Percentiles rank a stretch among this genome's conserved stretches.
Evolutionary conservation across 2,113 vertebrate species (phyloP).

Genomic region (Hucho hucho): DNA sequence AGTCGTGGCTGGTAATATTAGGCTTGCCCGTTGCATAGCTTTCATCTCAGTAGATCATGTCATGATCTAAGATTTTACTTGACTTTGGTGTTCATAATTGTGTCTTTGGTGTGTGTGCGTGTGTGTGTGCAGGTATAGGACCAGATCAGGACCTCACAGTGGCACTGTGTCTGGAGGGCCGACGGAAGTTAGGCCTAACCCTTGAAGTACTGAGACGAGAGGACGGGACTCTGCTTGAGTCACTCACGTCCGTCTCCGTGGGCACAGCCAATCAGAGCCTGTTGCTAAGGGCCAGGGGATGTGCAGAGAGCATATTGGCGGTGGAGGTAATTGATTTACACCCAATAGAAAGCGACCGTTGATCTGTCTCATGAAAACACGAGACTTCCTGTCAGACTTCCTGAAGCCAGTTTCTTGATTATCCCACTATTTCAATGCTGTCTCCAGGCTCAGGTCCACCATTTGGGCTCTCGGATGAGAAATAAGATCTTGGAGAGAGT

Average conservation of each 20-base stretch:
- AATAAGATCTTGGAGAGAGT: constrained; percentile 68
- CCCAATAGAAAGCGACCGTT: not conserved
- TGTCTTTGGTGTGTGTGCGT: constrained; percentile 9
- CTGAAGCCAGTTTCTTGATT: not conserved
- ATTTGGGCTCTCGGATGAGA: constrained; percentile 65
- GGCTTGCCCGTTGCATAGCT: not conserved
- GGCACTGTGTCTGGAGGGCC: constrained; percentile 61
- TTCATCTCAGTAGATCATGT: not conserved
- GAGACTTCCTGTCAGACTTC: no score
- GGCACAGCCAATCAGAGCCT: constrained; percentile 70
- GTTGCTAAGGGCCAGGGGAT: constrained; percentile 65
- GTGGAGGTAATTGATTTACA: constrained; percentile 55
- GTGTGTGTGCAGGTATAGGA: constrained; percentile 42
- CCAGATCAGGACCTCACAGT: constrained; percentile 69
- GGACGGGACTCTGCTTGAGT: constrained; percentile 41
- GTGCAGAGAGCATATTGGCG: constrained; percentile 55
- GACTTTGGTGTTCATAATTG: not conserved
- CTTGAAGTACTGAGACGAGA: constrained; percentile 63
- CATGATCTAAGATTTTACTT: not conserved
- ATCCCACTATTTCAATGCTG: constrained; percentile 27
- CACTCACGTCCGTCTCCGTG: constrained; percentile 62
- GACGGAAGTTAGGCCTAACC: constrained; percentile 36
- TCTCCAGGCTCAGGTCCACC: constrained; percentile 66
- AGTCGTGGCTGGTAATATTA: not conserved
- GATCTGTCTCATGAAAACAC: no score